phyloP scores from a whole-genome alignment of 2,888 invertebrate genomes.

The Epinotia demarniana region DNA sequence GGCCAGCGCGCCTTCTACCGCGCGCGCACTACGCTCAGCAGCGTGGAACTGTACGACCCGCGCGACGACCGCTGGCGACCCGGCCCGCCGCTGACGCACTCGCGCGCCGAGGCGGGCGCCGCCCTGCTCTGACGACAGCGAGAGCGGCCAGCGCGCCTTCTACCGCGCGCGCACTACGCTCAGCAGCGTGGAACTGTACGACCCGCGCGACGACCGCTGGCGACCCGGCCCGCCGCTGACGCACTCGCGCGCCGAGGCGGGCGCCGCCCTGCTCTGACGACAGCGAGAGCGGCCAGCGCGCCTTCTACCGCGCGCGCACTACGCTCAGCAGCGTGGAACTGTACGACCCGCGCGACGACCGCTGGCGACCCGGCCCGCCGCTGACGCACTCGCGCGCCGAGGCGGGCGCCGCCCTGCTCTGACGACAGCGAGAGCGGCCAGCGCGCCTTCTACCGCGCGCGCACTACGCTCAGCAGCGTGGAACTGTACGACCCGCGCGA shows the following conservation, averaged over 20 bases:
- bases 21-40: constrained; percentile 92
- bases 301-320: constrained; percentile 93
- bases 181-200: constrained; percentile 92
- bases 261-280: constrained; percentile 93
- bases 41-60: constrained; percentile 94
- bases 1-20: constrained; percentile 90
- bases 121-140: constrained; percentile 93
- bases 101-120: constrained; percentile 94
- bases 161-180: constrained; percentile 94
- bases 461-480: constrained; percentile 92
- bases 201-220: constrained; percentile 92
- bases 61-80: constrained; percentile 90
- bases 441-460: constrained; percentile 91
- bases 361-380: constrained; percentile 91
- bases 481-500: constrained; percentile 93
- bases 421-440: constrained; percentile 91
- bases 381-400: constrained; percentile 94
- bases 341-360: constrained; percentile 91
- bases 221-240: constrained; percentile 91
- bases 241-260: constrained; percentile 94
- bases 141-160: constrained; percentile 88
- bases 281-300: constrained; percentile 88
- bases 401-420: constrained; percentile 93
- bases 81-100: constrained; percentile 91
- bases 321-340: constrained; percentile 93